Conservation (phyloP, 2,888 invertebrate genomes). For the Pristionchus exspectatus region DNA sequence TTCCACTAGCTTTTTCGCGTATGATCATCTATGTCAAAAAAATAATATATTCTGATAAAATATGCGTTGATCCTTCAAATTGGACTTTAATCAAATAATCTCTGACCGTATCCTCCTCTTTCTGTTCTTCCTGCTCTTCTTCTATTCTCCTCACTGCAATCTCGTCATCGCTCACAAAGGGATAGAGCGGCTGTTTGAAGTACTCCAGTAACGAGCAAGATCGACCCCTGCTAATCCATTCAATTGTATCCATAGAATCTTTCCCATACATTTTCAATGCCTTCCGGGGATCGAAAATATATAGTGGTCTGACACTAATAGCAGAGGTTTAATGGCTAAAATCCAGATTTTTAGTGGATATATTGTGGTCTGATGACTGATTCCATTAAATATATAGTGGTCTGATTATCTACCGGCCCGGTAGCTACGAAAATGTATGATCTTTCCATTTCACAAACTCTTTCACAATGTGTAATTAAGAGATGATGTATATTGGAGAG, state of each 20-base stretch:
- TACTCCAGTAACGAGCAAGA: slow-evolving; percentile 83
- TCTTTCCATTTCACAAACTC: neutral
- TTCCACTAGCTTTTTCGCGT: no score
- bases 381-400: no score
- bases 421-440: no score
- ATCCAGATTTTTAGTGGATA: no score
- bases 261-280: no score
- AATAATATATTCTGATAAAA: neutral
- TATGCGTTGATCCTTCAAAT: no score
- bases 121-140: slow-evolving; percentile 57
- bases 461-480: neutral
- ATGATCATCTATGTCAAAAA: neutral
- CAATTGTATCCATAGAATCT: neutral
- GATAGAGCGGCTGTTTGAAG: slow-evolving; percentile 75
- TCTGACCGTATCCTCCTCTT: neutral
- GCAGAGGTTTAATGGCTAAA: no score
- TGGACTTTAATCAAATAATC: neutral
- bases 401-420: no score
- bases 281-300: no score
- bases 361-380: no score
- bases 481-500: neutral
- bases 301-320: no score
- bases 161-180: slow-evolving; percentile 62
- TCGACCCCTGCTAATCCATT: slow-evolving; percentile 44
- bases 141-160: slow-evolving; percentile 58